Conservation (phyloP, 2,113 vertebrate species). For the Pseudorasbora parva region DNA sequence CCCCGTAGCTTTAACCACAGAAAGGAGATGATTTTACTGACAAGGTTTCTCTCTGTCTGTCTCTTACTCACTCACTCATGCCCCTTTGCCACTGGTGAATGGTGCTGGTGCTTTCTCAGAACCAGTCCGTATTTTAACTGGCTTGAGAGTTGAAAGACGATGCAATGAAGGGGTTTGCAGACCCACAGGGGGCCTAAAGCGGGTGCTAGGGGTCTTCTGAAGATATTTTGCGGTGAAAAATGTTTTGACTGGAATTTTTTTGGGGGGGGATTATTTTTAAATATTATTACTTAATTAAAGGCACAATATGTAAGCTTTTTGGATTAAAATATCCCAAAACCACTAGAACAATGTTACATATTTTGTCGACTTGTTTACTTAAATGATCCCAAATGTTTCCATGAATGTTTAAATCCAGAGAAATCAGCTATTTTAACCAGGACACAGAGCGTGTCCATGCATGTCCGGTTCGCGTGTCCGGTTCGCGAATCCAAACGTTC, state of each 20-base stretch:
- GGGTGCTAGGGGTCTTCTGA: neutral
- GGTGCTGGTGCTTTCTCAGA: neutral
- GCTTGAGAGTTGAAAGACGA: neutral
- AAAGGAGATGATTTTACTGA: neutral
- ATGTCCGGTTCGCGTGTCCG: no score
- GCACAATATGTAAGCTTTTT: no score
- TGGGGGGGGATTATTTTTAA: neutral
- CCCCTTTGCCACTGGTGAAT: neutral
- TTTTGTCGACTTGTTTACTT: no score
- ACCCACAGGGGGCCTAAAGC: neutral
- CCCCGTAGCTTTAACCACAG: conserved; percentile 58
- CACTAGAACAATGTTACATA: no score
- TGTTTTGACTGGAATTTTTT: neutral
- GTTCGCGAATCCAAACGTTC: no score
- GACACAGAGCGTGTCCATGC: no score
- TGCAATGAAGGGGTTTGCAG: neutral
- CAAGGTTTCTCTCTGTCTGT: neutral
- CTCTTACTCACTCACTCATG: neutral
- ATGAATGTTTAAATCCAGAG: no score
- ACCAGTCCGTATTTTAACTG: neutral
- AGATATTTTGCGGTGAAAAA: neutral
- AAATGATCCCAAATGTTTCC: no score
- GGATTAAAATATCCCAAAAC: no score
- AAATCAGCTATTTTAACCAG: no score
- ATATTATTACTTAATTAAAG: neutral